Percentiles rank a stretch among this genome's conserved stretches.
Conservation (phyloP, 2,113 vertebrate genomes). For the Lasiurus cinereus region DNA sequence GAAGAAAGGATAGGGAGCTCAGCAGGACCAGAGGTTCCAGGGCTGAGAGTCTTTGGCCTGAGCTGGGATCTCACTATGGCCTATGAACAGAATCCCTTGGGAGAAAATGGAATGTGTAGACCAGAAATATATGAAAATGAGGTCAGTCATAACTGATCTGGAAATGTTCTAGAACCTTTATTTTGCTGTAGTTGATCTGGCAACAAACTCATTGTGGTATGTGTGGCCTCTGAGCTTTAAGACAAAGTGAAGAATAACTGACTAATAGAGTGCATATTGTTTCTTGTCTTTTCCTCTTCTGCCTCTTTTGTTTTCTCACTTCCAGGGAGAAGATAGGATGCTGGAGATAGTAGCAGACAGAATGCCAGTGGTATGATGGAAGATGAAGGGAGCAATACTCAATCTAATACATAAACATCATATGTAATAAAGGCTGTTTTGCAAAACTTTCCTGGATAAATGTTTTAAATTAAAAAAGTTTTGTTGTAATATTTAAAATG, state of each 20-base stretch:
- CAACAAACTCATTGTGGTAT: not conserved
- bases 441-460: not conserved
- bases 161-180: not conserved
- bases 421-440: slow-evolving; percentile 68
- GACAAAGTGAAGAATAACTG: not conserved
- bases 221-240: not conserved
- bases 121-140: not conserved
- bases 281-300: not conserved
- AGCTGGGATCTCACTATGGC: not conserved
- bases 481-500: not conserved
- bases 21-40: not conserved
- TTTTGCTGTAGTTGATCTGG: not conserved
- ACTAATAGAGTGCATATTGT: rapidly evolving
- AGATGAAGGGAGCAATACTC: not conserved
- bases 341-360: not conserved
- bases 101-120: not conserved
- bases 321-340: slow-evolving; percentile 69
- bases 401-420: not conserved
- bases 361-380: not conserved
- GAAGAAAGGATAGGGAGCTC: not conserved
- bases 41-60: not conserved
- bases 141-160: not conserved
- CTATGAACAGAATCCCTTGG: not conserved
- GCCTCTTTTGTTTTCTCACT: slow-evolving; percentile 44
- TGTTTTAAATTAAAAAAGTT: not conserved